Evolutionary conservation across 2,797 vertebrate genomes (phyloP), one percentile per base, ranked within the genome.

Genomic region (Eospalax fontanierii): DNA sequence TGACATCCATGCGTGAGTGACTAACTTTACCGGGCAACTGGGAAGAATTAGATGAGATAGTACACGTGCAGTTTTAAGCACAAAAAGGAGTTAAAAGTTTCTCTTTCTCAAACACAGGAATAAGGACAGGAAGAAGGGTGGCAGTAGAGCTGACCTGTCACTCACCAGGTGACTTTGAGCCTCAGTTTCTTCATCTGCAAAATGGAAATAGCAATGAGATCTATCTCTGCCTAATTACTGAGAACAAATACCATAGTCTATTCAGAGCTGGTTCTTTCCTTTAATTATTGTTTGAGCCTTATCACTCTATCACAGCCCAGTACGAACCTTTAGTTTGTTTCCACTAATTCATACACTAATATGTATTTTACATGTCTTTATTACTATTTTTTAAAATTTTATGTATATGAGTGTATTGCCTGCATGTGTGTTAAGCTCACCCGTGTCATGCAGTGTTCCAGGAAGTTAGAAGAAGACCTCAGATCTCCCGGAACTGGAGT

Each of bases 261-360:
- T 57, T 87, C 81, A 87, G 38, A 71, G 30, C 19, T 81, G 81
- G 66, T 71, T 84, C 21, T 79, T 87, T 87, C 74, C 50, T 65
- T 74, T 80, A 87, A 89, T 4, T 38, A 63, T 30, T 46, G 40
- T 38, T 68, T 59, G 21, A 10, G 65, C 74, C 82, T 95, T 33
- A 71, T 86, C 83, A 68, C 26, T 26, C 33, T 8, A 12, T 19
- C 43, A 61, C 43, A 61, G 21, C 30, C 24, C 57, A 24, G 7
- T 33, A 78, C 57, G 22, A 57, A 46, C 70, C 85, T 88, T 86
- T 70, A 70, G 14, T 90, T 86, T 85, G 24, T 96, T 96, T 95
- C 92, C 66, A 70, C 40, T 94, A 73, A 59, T 30, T 95, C 59
- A 73, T 90, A 46, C 91, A 68, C 43, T 63, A 83, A 57, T 54